phyloP scores from a whole-genome alignment of 2,888 invertebrate species.

The Conus canariensis region DNA sequence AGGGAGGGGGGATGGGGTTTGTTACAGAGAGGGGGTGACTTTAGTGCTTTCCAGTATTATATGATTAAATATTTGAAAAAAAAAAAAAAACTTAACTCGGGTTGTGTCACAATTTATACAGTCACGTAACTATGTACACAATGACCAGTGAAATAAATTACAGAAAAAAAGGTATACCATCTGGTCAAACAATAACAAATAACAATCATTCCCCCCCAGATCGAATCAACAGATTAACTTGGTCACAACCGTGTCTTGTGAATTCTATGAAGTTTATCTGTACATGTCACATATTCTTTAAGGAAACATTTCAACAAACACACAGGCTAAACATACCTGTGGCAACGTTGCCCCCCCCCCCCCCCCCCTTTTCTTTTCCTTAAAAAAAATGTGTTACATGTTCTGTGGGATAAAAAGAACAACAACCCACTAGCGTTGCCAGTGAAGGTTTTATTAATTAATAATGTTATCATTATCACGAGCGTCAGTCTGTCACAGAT shows the following conservation, averaged over 20 bases:
- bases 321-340: not conserved
- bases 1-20: too few species aligned
- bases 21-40: not conserved
- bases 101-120: not conserved
- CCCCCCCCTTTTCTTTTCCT: not conserved
- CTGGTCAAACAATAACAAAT: not conserved
- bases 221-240: not conserved
- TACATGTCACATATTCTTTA: not conserved
- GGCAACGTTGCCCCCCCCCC: not conserved
- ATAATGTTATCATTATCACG: too few species aligned
- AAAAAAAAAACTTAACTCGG: not conserved
- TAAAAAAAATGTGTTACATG: not conserved
- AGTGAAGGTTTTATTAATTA: not conserved
- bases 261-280: not conserved
- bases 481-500: too few species aligned
- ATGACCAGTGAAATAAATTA: not conserved
- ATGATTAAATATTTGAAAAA: not conserved
- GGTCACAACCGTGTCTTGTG: slow-evolving; percentile 8
- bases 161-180: not conserved
- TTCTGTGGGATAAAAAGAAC: not conserved
- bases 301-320: not conserved
- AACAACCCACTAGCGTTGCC: not conserved
- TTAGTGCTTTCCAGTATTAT: not conserved
- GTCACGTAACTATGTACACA: not conserved
- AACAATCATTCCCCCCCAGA: not conserved